Conservation (phyloP, 1,140 invertebrate species). For the Drusus annulatus region DNA sequence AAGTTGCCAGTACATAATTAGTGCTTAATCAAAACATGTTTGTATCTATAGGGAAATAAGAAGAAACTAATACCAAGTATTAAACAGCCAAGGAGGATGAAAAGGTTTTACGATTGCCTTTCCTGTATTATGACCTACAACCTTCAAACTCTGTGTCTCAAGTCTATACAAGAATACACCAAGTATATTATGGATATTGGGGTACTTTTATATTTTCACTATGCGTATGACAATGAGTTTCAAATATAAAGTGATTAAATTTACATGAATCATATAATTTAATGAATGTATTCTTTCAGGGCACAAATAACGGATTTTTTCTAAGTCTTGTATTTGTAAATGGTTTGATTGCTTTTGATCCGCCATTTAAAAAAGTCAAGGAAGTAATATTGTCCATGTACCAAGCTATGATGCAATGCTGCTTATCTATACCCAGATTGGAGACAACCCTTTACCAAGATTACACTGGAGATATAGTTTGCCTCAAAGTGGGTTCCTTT, state of each 20-base stretch:
- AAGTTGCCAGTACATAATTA: too few species aligned
- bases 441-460: slow-evolving; percentile 81
- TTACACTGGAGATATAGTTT: slow-evolving; percentile 65
- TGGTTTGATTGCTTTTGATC: slow-evolving; percentile 83
- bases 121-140: slow-evolving; percentile 90
- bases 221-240: background rate
- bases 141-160: slow-evolving; percentile 84
- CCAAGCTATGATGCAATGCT: slow-evolving; percentile 80
- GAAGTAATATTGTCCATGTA: slow-evolving; percentile 80
- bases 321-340: slow-evolving; percentile 80
- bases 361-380: slow-evolving; percentile 82
- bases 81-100: slow-evolving; percentile 76
- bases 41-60: slow-evolving; percentile 78
- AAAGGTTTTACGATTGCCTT: slow-evolving; percentile 88
- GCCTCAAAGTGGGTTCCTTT: slow-evolving; percentile 70
- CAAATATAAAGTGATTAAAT: background rate
- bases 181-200: slow-evolving; percentile 83
- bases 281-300: slow-evolving; percentile 67
- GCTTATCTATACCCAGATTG: slow-evolving; percentile 79
- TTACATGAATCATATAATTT: background rate
- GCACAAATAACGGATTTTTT: slow-evolving; percentile 82
- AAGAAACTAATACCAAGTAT: slow-evolving; percentile 82
- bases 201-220: slow-evolving; percentile 68
- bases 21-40: background rate
- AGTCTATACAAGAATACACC: slow-evolving; percentile 85